A percentile compares a stretch with the other conserved stretches of the same genome.
Conservation (phyloP, 1,140 invertebrate genomes). For the Heliconius eleuchia region DNA sequence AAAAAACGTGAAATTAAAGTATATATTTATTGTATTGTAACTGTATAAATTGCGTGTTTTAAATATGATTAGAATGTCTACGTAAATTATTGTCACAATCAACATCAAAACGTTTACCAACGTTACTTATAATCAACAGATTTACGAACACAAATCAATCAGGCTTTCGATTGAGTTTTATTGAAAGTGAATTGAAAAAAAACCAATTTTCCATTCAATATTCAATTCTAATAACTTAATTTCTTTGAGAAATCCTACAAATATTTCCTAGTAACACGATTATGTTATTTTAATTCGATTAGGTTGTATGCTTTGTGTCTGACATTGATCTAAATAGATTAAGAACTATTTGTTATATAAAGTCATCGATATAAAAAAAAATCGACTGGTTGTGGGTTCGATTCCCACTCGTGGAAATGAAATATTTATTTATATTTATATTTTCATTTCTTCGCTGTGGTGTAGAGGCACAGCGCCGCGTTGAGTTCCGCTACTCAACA, state of each 20-base stretch:
- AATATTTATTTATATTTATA: too few species aligned
- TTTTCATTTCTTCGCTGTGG: too few species aligned
- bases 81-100: neutral
- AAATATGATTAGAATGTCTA: neutral
- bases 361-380: neutral
- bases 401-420: too few species aligned
- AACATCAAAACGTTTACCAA: neutral
- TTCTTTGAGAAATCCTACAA: slow-evolving; percentile 9
- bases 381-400: too few species aligned
- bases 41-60: neutral
- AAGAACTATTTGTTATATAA: neutral
- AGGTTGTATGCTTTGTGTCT: neutral
- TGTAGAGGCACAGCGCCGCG: too few species aligned
- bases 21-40: too few species aligned
- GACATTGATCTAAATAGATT: neutral
- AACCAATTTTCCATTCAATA: slow-evolving; percentile 26
- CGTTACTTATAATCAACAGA: neutral
- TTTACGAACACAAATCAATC: neutral
- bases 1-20: too few species aligned
- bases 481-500: too few species aligned
- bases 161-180: slow-evolving; percentile 18
- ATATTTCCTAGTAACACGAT: neutral
- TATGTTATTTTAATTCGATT: neutral
- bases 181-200: slow-evolving; percentile 30
- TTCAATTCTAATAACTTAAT: neutral